A percentile compares a stretch with the other conserved stretches of the same genome.
Conservation (phyloP, 1,140 invertebrate species). For the Meloidogyne hapla region DNA sequence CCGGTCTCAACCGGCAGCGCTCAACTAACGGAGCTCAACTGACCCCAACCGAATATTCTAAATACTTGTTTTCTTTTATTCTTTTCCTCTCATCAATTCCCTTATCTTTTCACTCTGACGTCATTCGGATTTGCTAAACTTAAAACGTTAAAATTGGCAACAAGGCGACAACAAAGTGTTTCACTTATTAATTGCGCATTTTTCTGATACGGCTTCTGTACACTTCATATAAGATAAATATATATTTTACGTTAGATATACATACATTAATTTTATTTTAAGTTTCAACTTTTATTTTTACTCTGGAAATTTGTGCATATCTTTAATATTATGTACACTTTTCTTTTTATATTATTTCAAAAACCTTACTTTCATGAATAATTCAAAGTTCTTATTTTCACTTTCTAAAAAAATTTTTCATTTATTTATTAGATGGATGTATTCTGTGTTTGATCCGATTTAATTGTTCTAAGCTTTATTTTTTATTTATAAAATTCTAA, state of each 20-base stretch:
- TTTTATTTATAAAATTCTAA: background rate
- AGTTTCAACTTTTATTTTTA: too few species aligned
- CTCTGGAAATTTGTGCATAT: too few species aligned
- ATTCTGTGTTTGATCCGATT: background rate
- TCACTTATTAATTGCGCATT: background rate
- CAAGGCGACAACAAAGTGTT: background rate
- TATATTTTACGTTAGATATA: background rate
- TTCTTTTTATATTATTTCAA: too few species aligned
- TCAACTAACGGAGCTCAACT: too few species aligned
- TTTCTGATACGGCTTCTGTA: background rate
- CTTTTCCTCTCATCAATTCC: background rate
- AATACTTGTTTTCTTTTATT: background rate
- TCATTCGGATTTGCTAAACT: constrained; percentile 5
- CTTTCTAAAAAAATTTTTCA: too few species aligned
- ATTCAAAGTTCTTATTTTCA: too few species aligned
- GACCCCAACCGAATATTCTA: too few species aligned
- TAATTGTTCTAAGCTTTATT: background rate
- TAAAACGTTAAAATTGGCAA: background rate
- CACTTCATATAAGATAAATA: background rate
- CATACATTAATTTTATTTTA: too few species aligned
- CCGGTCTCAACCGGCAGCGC: too few species aligned
- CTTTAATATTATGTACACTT: too few species aligned
- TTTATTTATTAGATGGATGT: background rate
- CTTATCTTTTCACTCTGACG: background rate
- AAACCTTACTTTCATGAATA: too few species aligned